These are phyloP conservation scores for Potorous gilbertii DNA, from an alignment of 2,797 vertebrate species.

Conservation along the genomic window DNA sequence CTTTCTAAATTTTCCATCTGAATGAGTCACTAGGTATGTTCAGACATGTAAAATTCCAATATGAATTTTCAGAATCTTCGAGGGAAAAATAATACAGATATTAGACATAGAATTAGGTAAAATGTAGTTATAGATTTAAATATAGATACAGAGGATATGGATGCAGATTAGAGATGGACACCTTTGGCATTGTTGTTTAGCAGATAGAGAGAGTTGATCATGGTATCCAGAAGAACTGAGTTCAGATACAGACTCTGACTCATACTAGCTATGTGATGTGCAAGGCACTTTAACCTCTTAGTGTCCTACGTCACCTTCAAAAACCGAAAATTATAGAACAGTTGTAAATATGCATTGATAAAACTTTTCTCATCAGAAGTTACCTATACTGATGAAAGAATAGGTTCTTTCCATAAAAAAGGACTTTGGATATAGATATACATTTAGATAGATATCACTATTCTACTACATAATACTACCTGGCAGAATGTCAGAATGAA, in stretches of 20 bases:
- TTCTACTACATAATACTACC: neutral
- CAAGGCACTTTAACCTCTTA: neutral
- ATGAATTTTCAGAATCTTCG: neutral
- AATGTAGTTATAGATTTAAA: neutral
- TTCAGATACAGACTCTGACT: neutral
- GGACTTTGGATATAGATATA: neutral
- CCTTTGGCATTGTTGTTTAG: neutral
- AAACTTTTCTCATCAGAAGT: neutral
- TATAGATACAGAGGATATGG: neutral
- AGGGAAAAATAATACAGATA: neutral
- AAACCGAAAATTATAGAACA: neutral
- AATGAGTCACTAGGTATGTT: no score
- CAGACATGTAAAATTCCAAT: neutral
- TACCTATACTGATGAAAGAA: neutral
- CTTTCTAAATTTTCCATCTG: neutral
- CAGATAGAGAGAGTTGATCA: neutral
- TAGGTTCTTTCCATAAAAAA: neutral
- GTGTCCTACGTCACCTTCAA: neutral
- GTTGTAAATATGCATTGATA: neutral
- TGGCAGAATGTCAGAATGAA: neutral
- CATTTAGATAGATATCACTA: neutral
- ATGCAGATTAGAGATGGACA: neutral
- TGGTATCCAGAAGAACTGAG: neutral
- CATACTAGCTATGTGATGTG: neutral
- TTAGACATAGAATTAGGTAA: neutral